Base-by-base conservation (phyloP, 2,113 vertebrate species). In the Noctilio leporinus region DNA sequence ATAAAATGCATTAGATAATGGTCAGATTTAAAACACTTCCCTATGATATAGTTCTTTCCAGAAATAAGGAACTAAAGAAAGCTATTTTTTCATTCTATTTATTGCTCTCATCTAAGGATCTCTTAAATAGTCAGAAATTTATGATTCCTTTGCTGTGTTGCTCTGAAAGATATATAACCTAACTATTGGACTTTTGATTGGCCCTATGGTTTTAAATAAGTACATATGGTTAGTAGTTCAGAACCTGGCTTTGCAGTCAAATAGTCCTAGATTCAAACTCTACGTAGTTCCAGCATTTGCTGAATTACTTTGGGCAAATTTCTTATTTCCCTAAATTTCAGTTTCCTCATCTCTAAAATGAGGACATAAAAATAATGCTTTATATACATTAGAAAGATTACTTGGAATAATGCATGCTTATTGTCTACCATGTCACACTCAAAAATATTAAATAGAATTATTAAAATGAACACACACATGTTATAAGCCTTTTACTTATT, bases 401-500 rank as follows among this genome's bases (percentile, higher is more conserved):
- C 82, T 87, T 93, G 86, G 80, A 14, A 5, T 59, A 57, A 72
- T 43, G 17, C 9, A 86, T 67, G 49, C 33, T 5, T 24, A 65
- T 40, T 59, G 4, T 38, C 24, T 51, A 53, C 19, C 16, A 75
- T 19, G 40, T 51, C 59, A 86, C 84, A 88, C 38, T 93, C 22
- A 73, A 67, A 93, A n/a, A 10, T 82, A 20, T 76, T 82, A 43
- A 85, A 30, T 77, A 62, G 19, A 91, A 28, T 57, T 85, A 76
- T 91, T 86, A 92, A 78, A 93, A 69, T 80, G 40, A 86, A 80
- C 5, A 85, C 3, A 38, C 11, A 86, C 40, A 73, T 2, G 45
- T 92, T 45, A 3, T 93, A 89, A 93, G 24, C 45, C 22, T 91
- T 94, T 93, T 93, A 10, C 65, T 91, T 93, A 35, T 67, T 78